Conservation (phyloP, 2,113 vertebrate genomes). For the Zapornia atra region DNA sequence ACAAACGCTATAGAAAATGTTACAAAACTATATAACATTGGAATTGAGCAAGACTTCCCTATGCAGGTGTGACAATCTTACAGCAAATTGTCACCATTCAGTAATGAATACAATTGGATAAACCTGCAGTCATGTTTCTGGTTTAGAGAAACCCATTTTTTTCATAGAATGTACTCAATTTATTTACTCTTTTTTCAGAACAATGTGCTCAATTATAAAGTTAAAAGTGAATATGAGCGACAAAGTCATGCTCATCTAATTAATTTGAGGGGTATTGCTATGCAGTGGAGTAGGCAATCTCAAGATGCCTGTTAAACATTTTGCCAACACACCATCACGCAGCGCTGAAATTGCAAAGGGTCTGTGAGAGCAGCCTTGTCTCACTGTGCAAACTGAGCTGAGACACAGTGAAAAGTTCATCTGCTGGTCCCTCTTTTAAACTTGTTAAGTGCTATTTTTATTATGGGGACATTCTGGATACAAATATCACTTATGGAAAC, state of each 20-base stretch:
- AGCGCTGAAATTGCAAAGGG: neutral
- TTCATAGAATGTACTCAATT: fast-evolving
- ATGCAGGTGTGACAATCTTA: neutral
- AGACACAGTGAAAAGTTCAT: neutral
- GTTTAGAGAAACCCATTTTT: neutral
- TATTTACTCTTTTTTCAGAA: neutral
- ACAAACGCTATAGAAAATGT: neutral
- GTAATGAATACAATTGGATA: neutral
- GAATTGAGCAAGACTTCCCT: neutral
- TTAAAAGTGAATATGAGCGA: neutral
- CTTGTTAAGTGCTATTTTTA: neutral
- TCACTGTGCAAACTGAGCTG: neutral
- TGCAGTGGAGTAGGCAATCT: neutral
- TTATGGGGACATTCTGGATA: neutral
- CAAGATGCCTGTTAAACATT: neutral
- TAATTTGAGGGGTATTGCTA: neutral
- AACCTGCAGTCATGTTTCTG: neutral
- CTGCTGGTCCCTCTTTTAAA: neutral
- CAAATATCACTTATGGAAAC: neutral
- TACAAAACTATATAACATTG: neutral
- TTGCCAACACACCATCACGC: neutral
- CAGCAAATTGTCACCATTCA: neutral
- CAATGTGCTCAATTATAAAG: neutral
- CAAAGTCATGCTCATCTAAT: neutral
- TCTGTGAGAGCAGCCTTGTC: neutral